Percentiles rank a stretch among this genome's conserved stretches.
These are phyloP conservation scores for Sebastes taczanowskii DNA, from an alignment of 2,797 vertebrate species.

Conservation along the genomic window DNA sequence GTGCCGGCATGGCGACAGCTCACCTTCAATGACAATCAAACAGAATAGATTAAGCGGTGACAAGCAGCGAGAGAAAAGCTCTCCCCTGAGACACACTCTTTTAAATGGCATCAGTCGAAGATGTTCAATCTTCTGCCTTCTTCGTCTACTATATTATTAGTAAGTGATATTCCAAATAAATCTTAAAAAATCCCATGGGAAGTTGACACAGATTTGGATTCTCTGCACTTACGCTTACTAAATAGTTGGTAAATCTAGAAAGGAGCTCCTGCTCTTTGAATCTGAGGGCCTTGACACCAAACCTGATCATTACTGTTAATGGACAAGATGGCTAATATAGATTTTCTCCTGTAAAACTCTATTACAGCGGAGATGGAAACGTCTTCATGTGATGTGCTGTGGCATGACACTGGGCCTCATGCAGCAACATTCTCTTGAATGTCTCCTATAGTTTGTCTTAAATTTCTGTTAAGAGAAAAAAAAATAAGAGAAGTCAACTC, in stretches of 20 bases:
- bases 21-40: constrained; percentile 83
- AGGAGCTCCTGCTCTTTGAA: neutral
- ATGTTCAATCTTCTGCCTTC: neutral
- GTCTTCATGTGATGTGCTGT: neutral
- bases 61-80: neutral
- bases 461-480: neutral
- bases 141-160: neutral
- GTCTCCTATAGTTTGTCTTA: rapidly evolving
- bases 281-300: neutral
- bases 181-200: neutral
- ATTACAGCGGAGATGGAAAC: neutral
- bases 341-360: neutral
- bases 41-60: constrained; percentile 4
- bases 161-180: neutral
- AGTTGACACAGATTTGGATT: neutral
- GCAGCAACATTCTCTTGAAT: neutral
- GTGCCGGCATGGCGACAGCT: constrained; percentile 92
- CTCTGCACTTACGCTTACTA: neutral
- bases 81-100: neutral
- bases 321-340: neutral
- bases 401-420: neutral
- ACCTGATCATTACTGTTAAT: neutral
- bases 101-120: neutral
- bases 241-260: neutral
- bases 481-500: neutral